Conservation (phyloP, 2,113 vertebrate species). For the Bujurquina vittata region DNA sequence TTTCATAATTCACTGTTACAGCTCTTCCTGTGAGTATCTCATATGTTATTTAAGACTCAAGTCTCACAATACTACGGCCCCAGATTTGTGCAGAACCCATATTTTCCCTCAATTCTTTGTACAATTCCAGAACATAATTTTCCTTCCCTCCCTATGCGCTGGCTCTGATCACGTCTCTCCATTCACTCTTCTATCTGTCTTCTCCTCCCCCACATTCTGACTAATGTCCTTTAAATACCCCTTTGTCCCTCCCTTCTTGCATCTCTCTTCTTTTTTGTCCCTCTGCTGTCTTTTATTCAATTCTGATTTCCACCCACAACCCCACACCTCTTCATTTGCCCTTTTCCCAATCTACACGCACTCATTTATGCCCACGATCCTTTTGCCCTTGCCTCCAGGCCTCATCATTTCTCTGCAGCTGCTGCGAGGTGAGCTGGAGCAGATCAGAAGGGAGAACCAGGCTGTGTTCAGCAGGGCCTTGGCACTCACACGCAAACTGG, state of each 20-base stretch:
- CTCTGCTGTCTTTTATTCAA: slow-evolving; percentile 28
- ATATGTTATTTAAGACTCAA: slow-evolving; percentile 52
- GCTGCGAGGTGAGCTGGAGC: slow-evolving; percentile 95
- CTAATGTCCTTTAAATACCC: slow-evolving; percentile 72
- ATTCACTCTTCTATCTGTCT: slow-evolving; percentile 63
- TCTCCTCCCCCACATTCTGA: slow-evolving; percentile 72
- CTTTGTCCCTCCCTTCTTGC: slow-evolving; percentile 46
- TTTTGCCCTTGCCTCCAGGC: slow-evolving; percentile 76
- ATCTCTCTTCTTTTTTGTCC: slow-evolving; percentile 24
- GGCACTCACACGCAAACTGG: slow-evolving; percentile 91
- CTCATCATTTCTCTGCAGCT: slow-evolving; percentile 96
- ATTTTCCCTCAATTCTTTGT: slow-evolving; percentile 30
- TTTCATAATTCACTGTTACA: slow-evolving; percentile 3
- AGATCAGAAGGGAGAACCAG: slow-evolving; percentile 92
- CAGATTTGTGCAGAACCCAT: slow-evolving; percentile 30
- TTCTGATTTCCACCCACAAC: slow-evolving; percentile 19
- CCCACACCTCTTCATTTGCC: slow-evolving; percentile 28
- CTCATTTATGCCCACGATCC: neutral
- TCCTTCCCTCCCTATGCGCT: slow-evolving; percentile 29
- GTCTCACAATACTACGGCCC: slow-evolving; percentile 25
- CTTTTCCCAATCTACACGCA: neutral
- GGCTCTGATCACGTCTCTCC: slow-evolving; percentile 57
- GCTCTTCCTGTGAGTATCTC: slow-evolving; percentile 13
- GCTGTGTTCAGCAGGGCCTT: slow-evolving; percentile 91
- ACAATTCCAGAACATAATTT: slow-evolving; percentile 27